A percentile compares a stretch with the other conserved stretches of the same genome.
Evolutionary conservation across 2,888 invertebrate genomes (phyloP).

Genomic region (Ormyrus labotus): DNA sequence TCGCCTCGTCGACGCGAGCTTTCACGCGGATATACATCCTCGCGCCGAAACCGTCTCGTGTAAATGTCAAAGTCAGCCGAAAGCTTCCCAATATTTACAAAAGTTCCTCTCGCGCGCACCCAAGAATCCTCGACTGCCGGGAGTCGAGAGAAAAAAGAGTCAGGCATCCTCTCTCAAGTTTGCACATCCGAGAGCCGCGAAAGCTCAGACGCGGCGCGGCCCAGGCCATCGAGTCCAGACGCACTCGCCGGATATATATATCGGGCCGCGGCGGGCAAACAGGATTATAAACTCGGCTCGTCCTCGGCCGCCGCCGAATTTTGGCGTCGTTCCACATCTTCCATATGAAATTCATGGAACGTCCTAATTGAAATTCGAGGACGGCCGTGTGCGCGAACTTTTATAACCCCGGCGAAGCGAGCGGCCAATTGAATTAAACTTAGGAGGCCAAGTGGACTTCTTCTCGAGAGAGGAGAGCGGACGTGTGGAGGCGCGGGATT

Average conservation of each 20-base stretch:
- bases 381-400: conserved; percentile 31
- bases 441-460: conserved; percentile 2
- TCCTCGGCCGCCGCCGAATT: conserved; percentile 25
- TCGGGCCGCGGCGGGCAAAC: conserved; percentile 35
- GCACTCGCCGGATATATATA: conserved; percentile 17
- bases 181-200: too few relatives aligned
- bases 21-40: too few relatives aligned
- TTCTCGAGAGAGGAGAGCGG: neutral
- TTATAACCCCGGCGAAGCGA: conserved; percentile 14
- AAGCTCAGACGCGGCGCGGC: neutral
- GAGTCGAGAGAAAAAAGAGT: too few relatives aligned
- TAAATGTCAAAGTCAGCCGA: too few relatives aligned
- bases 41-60: too few relatives aligned
- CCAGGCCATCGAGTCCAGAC: neutral
- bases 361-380: conserved; percentile 59
- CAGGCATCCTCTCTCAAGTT: too few relatives aligned
- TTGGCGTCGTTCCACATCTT: conserved; percentile 49
- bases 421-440: conserved; percentile 43
- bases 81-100: too few relatives aligned
- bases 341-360: conserved; percentile 55
- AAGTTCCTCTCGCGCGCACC: too few relatives aligned
- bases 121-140: too few relatives aligned
- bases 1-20: too few relatives aligned
- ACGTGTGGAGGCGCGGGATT: too few relatives aligned
- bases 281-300: conserved; percentile 53